These are phyloP conservation scores for Oxygymnocypris stewartii DNA, from an alignment of 2,113 vertebrate genomes.

Conservation along the genomic window DNA sequence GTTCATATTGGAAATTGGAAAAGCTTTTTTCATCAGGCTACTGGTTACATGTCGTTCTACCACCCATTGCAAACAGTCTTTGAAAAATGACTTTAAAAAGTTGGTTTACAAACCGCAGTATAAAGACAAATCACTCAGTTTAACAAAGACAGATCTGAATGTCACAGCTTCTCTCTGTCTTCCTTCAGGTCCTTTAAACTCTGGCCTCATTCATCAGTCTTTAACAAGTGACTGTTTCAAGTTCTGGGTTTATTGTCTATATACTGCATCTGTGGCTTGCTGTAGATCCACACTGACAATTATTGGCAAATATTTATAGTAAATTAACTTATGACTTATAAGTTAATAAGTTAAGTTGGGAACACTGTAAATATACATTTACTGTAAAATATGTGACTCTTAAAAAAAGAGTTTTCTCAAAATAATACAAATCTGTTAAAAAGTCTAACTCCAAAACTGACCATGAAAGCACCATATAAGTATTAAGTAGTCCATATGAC, in stretches of 20 bases:
- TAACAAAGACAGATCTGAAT: constrained; percentile 10
- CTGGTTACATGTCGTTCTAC: neutral
- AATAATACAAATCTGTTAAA: too few species aligned
- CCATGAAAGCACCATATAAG: too few species aligned
- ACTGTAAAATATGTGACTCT: too few species aligned
- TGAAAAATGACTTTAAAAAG: neutral
- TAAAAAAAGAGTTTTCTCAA: too few species aligned
- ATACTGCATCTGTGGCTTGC: neutral
- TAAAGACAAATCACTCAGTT: neutral
- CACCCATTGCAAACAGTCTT: neutral
- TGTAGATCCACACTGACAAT: neutral
- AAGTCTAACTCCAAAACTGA: neutral
- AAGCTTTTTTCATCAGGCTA: constrained; percentile 11
- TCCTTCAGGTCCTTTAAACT: neutral
- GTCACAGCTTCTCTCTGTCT: neutral
- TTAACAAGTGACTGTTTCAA: neutral
- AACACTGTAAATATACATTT: too few species aligned
- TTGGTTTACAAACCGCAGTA: neutral
- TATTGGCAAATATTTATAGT: neutral
- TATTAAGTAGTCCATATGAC: too few species aligned
- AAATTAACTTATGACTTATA: too few species aligned
- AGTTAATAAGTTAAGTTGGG: too few species aligned
- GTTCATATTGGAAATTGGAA: constrained; percentile 18
- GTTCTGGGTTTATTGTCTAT: neutral
- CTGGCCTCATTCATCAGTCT: neutral